phyloP scores from a whole-genome alignment of 2,888 invertebrate genomes.

The Drosophila cognata region DNA sequence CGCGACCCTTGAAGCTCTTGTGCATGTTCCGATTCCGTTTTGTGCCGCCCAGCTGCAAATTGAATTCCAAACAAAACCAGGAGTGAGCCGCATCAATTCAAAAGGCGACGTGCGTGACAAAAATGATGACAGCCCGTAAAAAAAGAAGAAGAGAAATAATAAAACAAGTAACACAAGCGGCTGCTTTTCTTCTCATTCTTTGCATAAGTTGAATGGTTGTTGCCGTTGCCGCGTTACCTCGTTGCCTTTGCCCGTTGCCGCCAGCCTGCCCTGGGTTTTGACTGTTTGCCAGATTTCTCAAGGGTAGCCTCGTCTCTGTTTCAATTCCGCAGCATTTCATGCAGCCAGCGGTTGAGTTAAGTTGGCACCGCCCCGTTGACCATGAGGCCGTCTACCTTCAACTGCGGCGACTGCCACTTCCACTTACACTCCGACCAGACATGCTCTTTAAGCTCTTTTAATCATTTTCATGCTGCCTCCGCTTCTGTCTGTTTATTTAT shows the following conservation, averaged over 20 bases:
- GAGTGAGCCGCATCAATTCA: constrained; percentile 57
- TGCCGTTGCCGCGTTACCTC: background rate
- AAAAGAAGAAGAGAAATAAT: background rate
- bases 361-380: constrained; percentile 67
- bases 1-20: constrained; percentile 8
- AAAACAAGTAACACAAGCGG: constrained; percentile 4
- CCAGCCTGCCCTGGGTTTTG: background rate
- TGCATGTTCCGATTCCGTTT: constrained; percentile 45
- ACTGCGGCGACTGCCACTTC: constrained; percentile 34
- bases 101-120: constrained; percentile 74
- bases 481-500: constrained; percentile 71
- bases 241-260: no score
- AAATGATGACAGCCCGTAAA: constrained; percentile 72
- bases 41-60: constrained; percentile 55
- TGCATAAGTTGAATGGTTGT: constrained; percentile 30
- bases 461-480: constrained; percentile 76
- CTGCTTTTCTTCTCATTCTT: constrained; percentile 34
- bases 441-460: constrained; percentile 77
- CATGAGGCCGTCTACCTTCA: constrained; percentile 69
- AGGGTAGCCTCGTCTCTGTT: constrained; percentile 60
- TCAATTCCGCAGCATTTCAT: constrained; percentile 48
- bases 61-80: constrained; percentile 42
- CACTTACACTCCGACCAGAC: constrained; percentile 58
- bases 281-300: constrained; percentile 38
- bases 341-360: constrained; percentile 21